Conservation (phyloP, 2,888 invertebrate genomes). For the Patella ulyssiponensis region DNA sequence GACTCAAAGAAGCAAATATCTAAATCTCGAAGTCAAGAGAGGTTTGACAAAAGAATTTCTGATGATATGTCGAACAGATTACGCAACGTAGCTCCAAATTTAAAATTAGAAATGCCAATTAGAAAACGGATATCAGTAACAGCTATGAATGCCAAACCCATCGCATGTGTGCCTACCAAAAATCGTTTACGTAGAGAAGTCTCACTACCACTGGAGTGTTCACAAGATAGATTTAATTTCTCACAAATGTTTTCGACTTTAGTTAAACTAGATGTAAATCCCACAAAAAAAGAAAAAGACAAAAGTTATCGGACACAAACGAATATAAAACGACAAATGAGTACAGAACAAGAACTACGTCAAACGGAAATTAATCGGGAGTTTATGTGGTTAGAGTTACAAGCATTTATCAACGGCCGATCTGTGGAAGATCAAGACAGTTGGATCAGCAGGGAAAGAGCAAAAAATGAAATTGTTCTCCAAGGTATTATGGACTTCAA, state of each 20-base stretch:
- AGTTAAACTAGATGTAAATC: constrained; percentile 78
- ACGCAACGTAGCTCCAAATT: neutral
- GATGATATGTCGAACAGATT: constrained; percentile 43
- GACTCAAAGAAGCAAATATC: constrained; percentile 55
- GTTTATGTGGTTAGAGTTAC: constrained; percentile 91
- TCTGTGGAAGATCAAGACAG: constrained; percentile 83
- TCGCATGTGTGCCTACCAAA: constrained; percentile 28
- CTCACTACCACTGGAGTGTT: constrained; percentile 46
- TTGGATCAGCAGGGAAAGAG: constrained; percentile 82
- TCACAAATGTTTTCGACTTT: constrained; percentile 81
- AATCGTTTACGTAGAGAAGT: constrained; percentile 32
- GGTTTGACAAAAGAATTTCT: constrained; percentile 50
- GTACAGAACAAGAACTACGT: constrained; percentile 89
- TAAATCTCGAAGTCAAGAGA: constrained; percentile 49
- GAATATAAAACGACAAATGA: constrained; percentile 71
- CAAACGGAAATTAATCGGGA: constrained; percentile 88
- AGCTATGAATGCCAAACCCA: constrained; percentile 15
- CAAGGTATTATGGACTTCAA: constrained; percentile 84
- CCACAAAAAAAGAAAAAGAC: constrained; percentile 66
- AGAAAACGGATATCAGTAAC: constrained; percentile 45
- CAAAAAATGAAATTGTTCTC: constrained; percentile 81
- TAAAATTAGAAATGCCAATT: constrained; percentile 50
- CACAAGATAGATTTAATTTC: constrained; percentile 61
- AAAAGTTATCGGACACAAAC: constrained; percentile 45
- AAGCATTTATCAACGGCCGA: constrained; percentile 79